Conservation (phyloP, 2,113 vertebrate genomes). For the Myiopsitta monachus region DNA sequence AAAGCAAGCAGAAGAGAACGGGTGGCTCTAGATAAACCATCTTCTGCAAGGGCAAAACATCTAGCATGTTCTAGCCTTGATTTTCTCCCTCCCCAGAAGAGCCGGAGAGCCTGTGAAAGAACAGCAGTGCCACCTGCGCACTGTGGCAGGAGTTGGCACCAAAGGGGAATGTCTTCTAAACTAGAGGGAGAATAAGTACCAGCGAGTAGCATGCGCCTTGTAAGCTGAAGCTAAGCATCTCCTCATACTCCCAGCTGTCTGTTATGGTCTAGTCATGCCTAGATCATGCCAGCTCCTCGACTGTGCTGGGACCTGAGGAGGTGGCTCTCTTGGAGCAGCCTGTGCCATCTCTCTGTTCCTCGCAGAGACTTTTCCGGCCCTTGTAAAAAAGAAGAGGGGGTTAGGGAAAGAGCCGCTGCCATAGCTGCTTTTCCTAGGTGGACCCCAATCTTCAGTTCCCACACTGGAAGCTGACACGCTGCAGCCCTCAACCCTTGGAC, state of each 20-base stretch:
- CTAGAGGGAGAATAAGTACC: background rate
- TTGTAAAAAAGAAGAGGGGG: background rate
- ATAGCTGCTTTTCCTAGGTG: background rate
- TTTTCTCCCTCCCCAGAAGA: background rate
- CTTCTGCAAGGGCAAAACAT: background rate
- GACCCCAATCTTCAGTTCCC: background rate
- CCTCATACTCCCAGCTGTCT: background rate
- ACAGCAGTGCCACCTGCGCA: background rate
- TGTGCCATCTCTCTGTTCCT: background rate
- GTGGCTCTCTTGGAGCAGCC: background rate
- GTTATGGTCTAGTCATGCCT: background rate
- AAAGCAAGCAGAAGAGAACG: background rate
- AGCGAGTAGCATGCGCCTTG: background rate
- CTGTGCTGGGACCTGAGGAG: background rate
- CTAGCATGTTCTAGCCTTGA: background rate
- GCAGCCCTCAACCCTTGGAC: background rate
- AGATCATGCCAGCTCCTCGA: background rate
- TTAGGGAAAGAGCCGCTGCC: background rate
- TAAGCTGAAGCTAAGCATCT: background rate
- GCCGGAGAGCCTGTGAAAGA: background rate
- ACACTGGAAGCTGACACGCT: rapidly evolving
- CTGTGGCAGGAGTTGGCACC: background rate
- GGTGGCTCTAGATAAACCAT: background rate
- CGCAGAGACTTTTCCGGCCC: background rate
- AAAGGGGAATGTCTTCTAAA: background rate